Evolutionary conservation across 1,140 invertebrate species (phyloP), one percentile per base, ranked within the genome.

Genomic region (Nasonia longicornis): DNA sequence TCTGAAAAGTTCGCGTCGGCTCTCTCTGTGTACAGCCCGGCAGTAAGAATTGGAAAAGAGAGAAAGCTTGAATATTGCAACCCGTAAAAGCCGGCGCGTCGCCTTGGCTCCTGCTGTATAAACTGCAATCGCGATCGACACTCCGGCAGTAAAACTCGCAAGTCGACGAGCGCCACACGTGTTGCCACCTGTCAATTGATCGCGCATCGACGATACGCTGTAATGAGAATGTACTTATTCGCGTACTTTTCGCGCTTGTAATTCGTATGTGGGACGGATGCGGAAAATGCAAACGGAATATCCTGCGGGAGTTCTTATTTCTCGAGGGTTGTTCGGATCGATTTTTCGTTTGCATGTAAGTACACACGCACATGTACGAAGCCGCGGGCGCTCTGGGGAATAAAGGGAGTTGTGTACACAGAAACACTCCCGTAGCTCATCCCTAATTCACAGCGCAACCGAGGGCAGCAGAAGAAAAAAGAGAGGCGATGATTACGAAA

Each of bases 151-250:
- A 71, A 71, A 71, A 38, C 38, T 71, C 35, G 26, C 3, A 29
- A 35, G 29, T 20, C 26, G 31, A 35, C 69, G 29, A 20, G 69
- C 64, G 22, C n/a, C n/a, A 42, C 71, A 48, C 71, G n/a, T 48
- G 71, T 73, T 73, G 42, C 71, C 38, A n/a, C n/a, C 71, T 29
- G 42, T 7, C 71, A 73, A 73, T 73, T 73, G 42, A n/a, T 45
- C 35, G 8, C 4, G 31, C 35, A 16, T n/a, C 2, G 4, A 58
- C 52, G 52, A 42, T 38, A 22, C 20, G 10, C 4, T 26, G n/a
- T 22, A 26, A 73, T 29, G 71, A 73, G 42, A 73, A 26, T 26
- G 71, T 52, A 48, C 42, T 71, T 42, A 38, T 67, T 29, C 38
- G 8, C 10, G 38, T 42, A 35, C 31, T 42, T 42, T 42, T 42